phyloP scores from a whole-genome alignment of 2,113 vertebrate species.

The Hystrix cristata region DNA sequence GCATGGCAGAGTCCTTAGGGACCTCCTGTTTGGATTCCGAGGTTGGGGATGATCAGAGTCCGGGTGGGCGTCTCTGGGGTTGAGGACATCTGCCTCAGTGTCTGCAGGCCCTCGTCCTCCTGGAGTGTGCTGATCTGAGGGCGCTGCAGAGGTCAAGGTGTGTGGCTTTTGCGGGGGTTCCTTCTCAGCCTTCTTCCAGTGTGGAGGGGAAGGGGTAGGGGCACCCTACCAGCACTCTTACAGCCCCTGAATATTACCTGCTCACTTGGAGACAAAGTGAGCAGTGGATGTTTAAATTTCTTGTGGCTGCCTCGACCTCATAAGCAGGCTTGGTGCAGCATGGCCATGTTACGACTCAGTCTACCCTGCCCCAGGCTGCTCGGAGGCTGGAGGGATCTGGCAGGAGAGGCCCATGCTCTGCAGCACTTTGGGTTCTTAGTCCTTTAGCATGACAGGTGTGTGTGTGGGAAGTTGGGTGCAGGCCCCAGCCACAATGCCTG shows the following conservation, averaged over 20 bases:
- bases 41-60: neutral
- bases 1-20: neutral
- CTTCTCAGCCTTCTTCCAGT: neutral
- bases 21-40: neutral
- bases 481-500: accelerated
- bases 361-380: neutral
- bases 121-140: neutral
- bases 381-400: neutral
- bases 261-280: constrained; percentile 51
- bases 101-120: neutral
- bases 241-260: neutral
- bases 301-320: neutral
- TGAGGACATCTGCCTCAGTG: neutral
- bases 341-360: neutral
- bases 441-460: neutral
- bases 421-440: neutral
- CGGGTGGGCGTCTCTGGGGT: neutral
- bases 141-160: neutral
- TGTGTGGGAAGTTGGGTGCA: neutral
- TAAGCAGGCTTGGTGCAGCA: neutral
- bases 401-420: neutral
- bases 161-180: neutral
- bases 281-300: constrained; percentile 37
- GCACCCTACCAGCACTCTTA: constrained; percentile 9
- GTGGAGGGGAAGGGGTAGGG: neutral